Evolutionary conservation across 2,113 vertebrate species (phyloP).

Genomic region (Muscicapa adusta): DNA sequence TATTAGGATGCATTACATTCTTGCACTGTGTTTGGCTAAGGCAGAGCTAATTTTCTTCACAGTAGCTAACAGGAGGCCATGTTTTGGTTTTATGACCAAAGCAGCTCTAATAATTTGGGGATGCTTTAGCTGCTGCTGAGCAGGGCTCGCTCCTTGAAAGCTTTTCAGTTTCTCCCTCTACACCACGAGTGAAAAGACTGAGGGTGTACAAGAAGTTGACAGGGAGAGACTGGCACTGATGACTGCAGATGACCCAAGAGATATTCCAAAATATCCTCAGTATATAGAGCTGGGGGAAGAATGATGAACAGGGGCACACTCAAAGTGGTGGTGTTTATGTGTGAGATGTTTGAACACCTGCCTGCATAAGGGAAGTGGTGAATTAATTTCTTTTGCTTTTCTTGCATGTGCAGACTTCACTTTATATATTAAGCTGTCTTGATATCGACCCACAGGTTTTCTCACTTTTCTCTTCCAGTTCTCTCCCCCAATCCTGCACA

Average conservation of each 20-base stretch:
- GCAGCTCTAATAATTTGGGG: no score
- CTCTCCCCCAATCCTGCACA: rapidly evolving
- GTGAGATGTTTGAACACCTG: neutral
- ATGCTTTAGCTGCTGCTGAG: neutral
- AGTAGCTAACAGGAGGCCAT: neutral
- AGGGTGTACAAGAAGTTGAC: neutral
- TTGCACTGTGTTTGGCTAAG: neutral
- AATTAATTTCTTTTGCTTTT: neutral
- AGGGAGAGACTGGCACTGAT: neutral
- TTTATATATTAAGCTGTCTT: neutral
- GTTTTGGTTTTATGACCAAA: neutral
- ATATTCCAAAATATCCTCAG: neutral
- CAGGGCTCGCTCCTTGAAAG: neutral
- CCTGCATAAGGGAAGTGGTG: neutral
- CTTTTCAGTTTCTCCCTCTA: neutral
- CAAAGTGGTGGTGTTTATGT: rapidly evolving
- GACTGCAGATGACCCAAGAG: neutral
- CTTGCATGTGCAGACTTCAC: neutral
- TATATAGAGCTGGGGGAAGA: neutral
- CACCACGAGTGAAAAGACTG: neutral
- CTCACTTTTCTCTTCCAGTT: neutral
- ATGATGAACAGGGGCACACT: rapidly evolving
- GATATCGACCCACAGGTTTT: neutral
- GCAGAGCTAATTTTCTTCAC: neutral
- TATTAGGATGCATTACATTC: neutral